Evolutionary conservation across 2,113 vertebrate genomes (phyloP), one percentile per base, ranked within the genome.

Genomic region (Triplophysa tibetana): DNA sequence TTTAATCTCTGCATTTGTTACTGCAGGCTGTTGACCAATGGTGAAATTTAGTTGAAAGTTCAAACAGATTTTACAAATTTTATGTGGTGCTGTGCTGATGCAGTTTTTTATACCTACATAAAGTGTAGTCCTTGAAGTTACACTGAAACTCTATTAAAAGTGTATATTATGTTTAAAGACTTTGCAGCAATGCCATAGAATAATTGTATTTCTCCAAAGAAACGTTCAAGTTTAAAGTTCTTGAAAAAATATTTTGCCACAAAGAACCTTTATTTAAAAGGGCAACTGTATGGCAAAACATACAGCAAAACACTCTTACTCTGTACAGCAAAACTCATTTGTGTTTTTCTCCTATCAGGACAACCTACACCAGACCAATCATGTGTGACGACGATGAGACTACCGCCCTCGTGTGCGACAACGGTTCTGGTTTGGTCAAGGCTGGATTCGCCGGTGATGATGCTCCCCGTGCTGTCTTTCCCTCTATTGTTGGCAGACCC

Each of bases 341-440:
- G 1, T 41, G 14, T 85, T 81, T 80, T 79, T 26, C n/a, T 76
- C 17, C 4, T 14, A 1, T 26, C 72, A 87, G 92, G 88, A 86
- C 85, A 86, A 90, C 85, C 82, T 61, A 75, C 84, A 86, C 83
- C 86, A 19, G 78, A 88, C 78, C 88, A 92, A 88, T 84, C 89
- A 99, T 99, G 98, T 99, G 98, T 66, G 98, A 99, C 91, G 98
- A 99, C 82, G 94, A 95, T 33, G 98, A 99, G 88, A 98, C 96
- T 87, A 98, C 98, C 0, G 97, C 98, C 14, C 92, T 99, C 0
- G 98, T 99, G 86, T 98, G 97, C 4, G 98, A 99, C 93, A 99
- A 99, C 1, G 98, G 98, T 88, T 99, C 98, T 9, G 98, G 98
- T 88, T 93, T 99, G 89, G 98, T 98, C 89, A 99, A 99, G 92